These are phyloP conservation scores for Plestiodon gilberti DNA, from an alignment of 2,113 vertebrate genomes.

Conservation along the genomic window DNA sequence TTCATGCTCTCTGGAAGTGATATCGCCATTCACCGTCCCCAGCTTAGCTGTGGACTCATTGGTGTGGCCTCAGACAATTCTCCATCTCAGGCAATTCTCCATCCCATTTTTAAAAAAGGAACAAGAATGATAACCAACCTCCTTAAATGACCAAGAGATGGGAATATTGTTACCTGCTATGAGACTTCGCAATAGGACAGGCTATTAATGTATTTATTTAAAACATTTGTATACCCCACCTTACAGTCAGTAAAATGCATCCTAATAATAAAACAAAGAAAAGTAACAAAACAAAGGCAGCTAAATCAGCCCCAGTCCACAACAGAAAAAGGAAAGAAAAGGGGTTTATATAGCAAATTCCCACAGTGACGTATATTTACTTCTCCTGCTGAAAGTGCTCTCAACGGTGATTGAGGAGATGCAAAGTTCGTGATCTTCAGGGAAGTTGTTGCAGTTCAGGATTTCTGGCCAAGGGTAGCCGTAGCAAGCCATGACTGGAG, in stretches of 20 bases:
- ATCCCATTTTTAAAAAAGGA: neutral
- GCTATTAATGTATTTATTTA: neutral
- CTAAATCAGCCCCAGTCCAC: too few relatives aligned
- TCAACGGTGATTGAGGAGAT: constrained; percentile 73
- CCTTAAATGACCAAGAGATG: neutral
- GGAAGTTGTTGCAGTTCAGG: constrained; percentile 83
- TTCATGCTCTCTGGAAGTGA: neutral
- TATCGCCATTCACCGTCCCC: neutral
- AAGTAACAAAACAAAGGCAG: too few relatives aligned
- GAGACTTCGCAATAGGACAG: neutral
- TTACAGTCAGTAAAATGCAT: too few relatives aligned
- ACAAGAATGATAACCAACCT: neutral
- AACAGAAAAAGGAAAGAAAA: too few relatives aligned
- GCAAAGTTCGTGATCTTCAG: constrained; percentile 82
- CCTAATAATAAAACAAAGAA: too few relatives aligned
- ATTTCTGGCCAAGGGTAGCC: constrained; percentile 86
- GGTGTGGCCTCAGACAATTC: neutral
- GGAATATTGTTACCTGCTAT: neutral
- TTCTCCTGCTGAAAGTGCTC: constrained; percentile 58
- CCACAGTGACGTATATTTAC: constrained; percentile 62
- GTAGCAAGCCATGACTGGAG: constrained; percentile 84
- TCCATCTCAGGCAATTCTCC: neutral
- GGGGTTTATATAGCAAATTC: too few relatives aligned
- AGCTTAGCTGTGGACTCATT: too few relatives aligned
- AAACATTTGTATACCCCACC: too few relatives aligned